phyloP scores from a whole-genome alignment of 2,113 vertebrate genomes.

The Macrotus californicus region DNA sequence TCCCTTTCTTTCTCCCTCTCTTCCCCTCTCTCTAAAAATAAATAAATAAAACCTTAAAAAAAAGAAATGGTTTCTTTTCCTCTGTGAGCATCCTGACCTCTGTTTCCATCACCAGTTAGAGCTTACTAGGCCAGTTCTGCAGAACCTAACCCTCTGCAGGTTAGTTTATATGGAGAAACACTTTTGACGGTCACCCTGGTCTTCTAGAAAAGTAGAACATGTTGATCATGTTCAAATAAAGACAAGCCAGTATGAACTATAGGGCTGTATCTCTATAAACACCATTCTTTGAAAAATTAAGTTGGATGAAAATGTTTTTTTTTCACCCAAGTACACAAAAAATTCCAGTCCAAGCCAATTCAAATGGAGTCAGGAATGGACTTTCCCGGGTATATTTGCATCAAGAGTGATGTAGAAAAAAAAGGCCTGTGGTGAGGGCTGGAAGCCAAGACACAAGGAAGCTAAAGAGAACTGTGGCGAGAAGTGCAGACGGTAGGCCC shows the following conservation, averaged over 20 bases:
- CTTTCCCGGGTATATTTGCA: neutral
- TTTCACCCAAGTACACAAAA: neutral
- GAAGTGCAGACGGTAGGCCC: neutral
- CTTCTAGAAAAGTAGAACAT: neutral
- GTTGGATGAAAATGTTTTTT: neutral
- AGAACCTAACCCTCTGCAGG: neutral
- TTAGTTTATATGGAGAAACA: neutral
- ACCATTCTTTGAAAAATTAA: neutral
- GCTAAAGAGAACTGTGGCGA: neutral
- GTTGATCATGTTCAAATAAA: neutral
- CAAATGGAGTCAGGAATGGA: neutral
- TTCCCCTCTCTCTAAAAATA: too few relatives aligned
- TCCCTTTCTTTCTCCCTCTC: too few relatives aligned
- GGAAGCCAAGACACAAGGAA: neutral
- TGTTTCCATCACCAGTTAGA: neutral
- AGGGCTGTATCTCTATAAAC: neutral
- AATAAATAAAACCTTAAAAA: too few relatives aligned
- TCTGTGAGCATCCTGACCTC: neutral
- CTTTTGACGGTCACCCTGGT: neutral
- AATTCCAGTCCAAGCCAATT: neutral
- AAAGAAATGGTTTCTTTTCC: neutral
- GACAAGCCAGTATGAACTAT: neutral
- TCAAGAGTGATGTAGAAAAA: neutral
- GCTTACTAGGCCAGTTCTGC: neutral
- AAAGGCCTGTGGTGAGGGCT: neutral